phyloP scores from a whole-genome alignment of 2,888 invertebrate genomes.

The Cataglyphis livida region DNA sequence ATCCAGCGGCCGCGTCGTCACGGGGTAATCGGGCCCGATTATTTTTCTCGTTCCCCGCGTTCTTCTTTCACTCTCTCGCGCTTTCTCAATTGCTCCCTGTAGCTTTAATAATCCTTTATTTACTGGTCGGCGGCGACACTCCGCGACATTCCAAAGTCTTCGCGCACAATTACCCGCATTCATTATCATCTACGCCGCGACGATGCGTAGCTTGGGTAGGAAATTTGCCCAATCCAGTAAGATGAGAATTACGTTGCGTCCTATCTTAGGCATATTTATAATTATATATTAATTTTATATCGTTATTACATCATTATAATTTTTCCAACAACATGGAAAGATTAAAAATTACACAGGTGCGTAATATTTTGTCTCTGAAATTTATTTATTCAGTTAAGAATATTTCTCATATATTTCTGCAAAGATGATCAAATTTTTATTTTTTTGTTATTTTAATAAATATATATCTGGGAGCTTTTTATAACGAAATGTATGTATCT shows the following conservation, averaged over 20 bases:
- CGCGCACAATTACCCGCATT: slow-evolving; percentile 58
- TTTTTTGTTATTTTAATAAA: background rate
- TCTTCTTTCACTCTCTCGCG: slow-evolving; percentile 35
- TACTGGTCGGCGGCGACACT: slow-evolving; percentile 39
- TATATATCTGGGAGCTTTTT: background rate
- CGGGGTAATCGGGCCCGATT: slow-evolving; percentile 44
- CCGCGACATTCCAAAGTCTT: slow-evolving; percentile 54
- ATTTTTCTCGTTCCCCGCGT: slow-evolving; percentile 39
- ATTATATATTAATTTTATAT: background rate
- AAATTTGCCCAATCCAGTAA: slow-evolving; percentile 18
- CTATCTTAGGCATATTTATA: background rate
- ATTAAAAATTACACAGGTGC: background rate
- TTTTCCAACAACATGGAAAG: background rate
- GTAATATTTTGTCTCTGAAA: background rate
- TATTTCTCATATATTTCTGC: background rate
- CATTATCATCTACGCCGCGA: slow-evolving; percentile 57
- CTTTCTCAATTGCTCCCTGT: slow-evolving; percentile 37
- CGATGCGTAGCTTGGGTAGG: slow-evolving; percentile 14
- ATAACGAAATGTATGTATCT: background rate
- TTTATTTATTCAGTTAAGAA: background rate
- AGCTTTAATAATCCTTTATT: slow-evolving; percentile 55
- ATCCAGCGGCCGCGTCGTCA: slow-evolving; percentile 23
- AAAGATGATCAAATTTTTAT: background rate
- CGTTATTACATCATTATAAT: background rate
- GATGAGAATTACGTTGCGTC: background rate